Percentiles rank a stretch among this genome's conserved stretches.
Conservation (phyloP, 2,797 vertebrate genomes). For the Peromyscus eremicus region DNA sequence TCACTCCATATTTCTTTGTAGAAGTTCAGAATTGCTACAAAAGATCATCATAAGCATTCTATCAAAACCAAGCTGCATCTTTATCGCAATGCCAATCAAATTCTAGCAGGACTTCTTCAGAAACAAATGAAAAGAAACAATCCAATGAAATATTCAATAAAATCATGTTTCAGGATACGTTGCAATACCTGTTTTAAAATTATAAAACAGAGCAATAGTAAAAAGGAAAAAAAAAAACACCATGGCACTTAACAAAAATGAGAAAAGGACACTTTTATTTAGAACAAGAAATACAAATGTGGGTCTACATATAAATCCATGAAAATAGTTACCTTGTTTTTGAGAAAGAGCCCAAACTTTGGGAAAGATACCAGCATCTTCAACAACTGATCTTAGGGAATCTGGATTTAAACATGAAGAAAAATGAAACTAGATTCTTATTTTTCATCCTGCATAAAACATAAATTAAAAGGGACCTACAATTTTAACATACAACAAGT, state of each 20-base stretch:
- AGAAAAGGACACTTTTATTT: background rate
- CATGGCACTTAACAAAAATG: background rate
- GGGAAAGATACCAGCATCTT: background rate
- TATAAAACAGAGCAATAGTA: background rate
- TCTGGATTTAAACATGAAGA: background rate
- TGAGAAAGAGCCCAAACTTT: background rate
- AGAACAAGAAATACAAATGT: background rate
- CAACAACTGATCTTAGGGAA: background rate
- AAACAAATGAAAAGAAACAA: background rate
- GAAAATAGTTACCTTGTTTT: background rate
- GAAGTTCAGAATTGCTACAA: slow-evolving; percentile 6
- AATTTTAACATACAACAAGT: too few relatives aligned
- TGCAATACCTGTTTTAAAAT: background rate
- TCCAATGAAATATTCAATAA: background rate
- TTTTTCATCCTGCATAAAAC: background rate
- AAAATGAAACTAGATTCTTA: background rate
- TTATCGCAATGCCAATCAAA: background rate
- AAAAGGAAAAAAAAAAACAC: background rate
- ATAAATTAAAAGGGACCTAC: background rate
- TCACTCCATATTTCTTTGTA: background rate
- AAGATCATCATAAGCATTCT: background rate
- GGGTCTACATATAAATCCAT: background rate
- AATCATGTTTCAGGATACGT: background rate
- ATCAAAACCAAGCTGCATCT: background rate
- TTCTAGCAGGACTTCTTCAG: background rate